Evolutionary conservation across 2,797 vertebrate species (phyloP).

Genomic region (Enteromius unitaeniatus): DNA sequence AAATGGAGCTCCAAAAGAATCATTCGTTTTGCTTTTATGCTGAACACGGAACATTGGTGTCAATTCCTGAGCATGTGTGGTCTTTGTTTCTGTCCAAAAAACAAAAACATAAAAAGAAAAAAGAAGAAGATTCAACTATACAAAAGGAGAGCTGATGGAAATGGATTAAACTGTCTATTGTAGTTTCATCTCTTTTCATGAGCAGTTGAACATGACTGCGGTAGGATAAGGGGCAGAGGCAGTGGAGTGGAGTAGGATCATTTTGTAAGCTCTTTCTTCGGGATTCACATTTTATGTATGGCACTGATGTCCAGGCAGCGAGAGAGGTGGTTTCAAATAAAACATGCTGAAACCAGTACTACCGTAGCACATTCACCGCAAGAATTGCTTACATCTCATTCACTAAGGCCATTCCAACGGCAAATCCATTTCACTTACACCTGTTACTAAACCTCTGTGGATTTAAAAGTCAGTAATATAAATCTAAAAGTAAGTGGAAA

Average conservation of each 20-base stretch:
- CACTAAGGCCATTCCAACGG: slow-evolving; percentile 31
- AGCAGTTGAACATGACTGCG: slow-evolving; percentile 30
- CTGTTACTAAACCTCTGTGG: slow-evolving; percentile 25
- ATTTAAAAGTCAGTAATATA: slow-evolving; percentile 11
- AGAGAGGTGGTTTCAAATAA: slow-evolving; percentile 27
- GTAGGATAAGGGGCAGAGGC: slow-evolving; percentile 24
- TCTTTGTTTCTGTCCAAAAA: slow-evolving; percentile 62
- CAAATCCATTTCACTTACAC: slow-evolving; percentile 30
- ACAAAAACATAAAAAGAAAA: background rate
- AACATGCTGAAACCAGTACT: slow-evolving; percentile 22
- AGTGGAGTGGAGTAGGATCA: slow-evolving; percentile 34
- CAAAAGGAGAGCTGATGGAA: slow-evolving; percentile 6
- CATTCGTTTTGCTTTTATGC: slow-evolving; percentile 72
- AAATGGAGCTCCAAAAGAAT: slow-evolving; percentile 67
- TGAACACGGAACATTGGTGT: slow-evolving; percentile 77
- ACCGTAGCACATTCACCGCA: slow-evolving; percentile 21
- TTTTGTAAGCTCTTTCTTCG: slow-evolving; percentile 34
- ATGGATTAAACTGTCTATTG: slow-evolving; percentile 23
- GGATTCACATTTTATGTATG: slow-evolving; percentile 33
- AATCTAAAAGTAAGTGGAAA: background rate
- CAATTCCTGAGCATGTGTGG: slow-evolving; percentile 75
- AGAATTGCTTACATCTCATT: slow-evolving; percentile 46
- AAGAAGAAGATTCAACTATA: background rate
- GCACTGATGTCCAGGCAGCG: slow-evolving; percentile 10
- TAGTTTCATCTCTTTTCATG: slow-evolving; percentile 30